Evolutionary conservation across 2,888 invertebrate species (phyloP).

Genomic region (Brenthis ino): DNA sequence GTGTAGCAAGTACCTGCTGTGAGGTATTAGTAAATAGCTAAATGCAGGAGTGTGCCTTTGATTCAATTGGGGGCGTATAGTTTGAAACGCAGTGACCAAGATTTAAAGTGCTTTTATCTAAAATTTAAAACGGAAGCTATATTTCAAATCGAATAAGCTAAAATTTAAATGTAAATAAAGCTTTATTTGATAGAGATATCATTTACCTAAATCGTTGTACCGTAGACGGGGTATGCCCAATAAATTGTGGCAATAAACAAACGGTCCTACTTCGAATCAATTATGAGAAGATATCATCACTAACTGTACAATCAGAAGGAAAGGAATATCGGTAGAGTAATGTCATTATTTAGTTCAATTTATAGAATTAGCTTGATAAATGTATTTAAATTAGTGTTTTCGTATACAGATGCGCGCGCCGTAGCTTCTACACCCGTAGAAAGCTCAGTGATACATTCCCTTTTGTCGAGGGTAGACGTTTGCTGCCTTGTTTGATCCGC

Average conservation of each 20-base stretch:
- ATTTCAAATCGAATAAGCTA: too few relatives aligned
- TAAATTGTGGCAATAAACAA: background rate
- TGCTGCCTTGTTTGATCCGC: conserved; percentile 8
- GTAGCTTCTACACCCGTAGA: conserved; percentile 55
- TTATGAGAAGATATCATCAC: conserved; percentile 6
- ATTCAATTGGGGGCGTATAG: too few relatives aligned
- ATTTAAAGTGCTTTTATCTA: too few relatives aligned
- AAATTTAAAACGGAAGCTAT: too few relatives aligned
- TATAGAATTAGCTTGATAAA: conserved; percentile 78
- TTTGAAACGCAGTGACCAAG: too few relatives aligned
- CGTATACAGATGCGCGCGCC: conserved; percentile 75
- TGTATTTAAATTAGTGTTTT: conserved; percentile 78
- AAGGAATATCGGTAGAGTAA: conserved; percentile 5
- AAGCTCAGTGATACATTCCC: conserved; percentile 55
- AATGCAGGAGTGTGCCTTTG: too few relatives aligned
- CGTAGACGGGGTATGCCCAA: background rate
- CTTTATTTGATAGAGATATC: too few relatives aligned
- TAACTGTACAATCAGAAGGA: background rate
- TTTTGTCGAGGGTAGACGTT: conserved; percentile 32
- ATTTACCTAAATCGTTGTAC: too few relatives aligned
- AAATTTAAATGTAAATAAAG: too few relatives aligned
- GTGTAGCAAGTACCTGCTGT: too few relatives aligned
- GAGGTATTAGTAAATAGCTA: too few relatives aligned
- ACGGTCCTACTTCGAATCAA: background rate
- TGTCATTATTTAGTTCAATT: conserved; percentile 79